Percentiles rank a stretch among this genome's conserved stretches.
Evolutionary conservation across 2,888 invertebrate genomes (phyloP).

Genomic region (Tanytarsus gracilentus): DNA sequence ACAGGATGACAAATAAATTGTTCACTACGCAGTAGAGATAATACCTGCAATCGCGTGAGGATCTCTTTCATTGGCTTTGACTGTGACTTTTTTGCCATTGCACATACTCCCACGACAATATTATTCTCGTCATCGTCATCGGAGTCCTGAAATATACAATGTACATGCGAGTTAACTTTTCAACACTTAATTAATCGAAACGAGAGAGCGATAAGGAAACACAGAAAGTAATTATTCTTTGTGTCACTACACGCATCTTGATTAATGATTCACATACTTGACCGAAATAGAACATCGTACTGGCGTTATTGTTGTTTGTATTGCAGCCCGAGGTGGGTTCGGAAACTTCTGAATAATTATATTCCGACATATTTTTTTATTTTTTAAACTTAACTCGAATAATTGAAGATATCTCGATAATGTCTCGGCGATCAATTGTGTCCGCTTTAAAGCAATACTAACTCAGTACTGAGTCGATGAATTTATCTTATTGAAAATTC

Average conservation of each 20-base stretch:
- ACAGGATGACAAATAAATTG: background rate
- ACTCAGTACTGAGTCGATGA: too few relatives aligned
- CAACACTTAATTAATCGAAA: too few relatives aligned
- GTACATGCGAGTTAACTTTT: too few relatives aligned
- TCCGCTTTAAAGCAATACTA: too few relatives aligned
- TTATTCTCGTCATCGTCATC: conserved; percentile 37
- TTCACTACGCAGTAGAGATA: background rate
- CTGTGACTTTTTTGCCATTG: conserved; percentile 98
- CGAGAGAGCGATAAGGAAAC: too few relatives aligned
- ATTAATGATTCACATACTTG: too few relatives aligned
- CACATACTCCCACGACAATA: conserved; percentile 96
- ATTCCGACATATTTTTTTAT: background rate
- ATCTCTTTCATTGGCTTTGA: conserved; percentile 99
- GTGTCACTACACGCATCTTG: too few relatives aligned
- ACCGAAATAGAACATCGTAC: conserved; percentile 17
- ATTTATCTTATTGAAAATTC: too few relatives aligned
- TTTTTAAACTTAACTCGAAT: background rate
- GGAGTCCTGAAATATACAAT: background rate
- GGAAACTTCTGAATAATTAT: background rate
- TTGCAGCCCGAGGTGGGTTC: background rate
- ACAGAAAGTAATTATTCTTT: too few relatives aligned
- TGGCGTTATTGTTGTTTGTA: background rate
- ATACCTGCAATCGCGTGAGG: conserved; percentile 70
- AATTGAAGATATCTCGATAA: too few relatives aligned
- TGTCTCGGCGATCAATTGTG: background rate